Evolutionary conservation across 1,140 invertebrate genomes (phyloP).

Genomic region (Aradophagus sp.): DNA sequence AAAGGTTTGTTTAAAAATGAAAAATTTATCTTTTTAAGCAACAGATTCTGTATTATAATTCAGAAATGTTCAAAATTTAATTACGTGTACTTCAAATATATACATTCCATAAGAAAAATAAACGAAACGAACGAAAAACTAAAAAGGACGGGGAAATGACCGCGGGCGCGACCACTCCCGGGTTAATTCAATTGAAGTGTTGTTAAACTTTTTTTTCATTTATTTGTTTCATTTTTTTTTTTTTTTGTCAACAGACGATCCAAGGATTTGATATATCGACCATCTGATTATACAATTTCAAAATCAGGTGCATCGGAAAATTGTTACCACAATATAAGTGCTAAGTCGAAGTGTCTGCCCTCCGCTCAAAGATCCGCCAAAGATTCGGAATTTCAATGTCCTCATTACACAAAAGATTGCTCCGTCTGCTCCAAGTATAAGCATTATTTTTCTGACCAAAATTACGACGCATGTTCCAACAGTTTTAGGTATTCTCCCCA

Average conservation of each 20-base stretch:
- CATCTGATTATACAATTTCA: constrained; percentile 16
- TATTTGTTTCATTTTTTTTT: too few species aligned
- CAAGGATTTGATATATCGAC: constrained; percentile 8
- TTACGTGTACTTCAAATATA: too few species aligned
- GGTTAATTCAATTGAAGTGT: too few species aligned
- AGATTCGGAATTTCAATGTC: constrained; percentile 24
- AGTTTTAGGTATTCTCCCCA: constrained; percentile 1
- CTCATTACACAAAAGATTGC: constrained; percentile 60
- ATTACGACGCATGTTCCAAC: neutral
- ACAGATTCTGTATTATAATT: too few species aligned
- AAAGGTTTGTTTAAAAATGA: too few species aligned
- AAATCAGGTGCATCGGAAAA: constrained; percentile 8
- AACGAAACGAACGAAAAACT: too few species aligned
- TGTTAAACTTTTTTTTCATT: too few species aligned
- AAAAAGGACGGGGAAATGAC: too few species aligned
- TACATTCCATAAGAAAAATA: too few species aligned
- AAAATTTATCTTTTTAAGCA: too few species aligned
- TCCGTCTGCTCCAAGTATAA: constrained; percentile 68
- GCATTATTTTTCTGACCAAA: constrained; percentile 62
- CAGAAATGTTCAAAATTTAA: too few species aligned
- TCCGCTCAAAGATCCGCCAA: constrained; percentile 18
- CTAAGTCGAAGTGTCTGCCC: neutral
- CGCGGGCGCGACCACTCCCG: too few species aligned
- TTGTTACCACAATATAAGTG: constrained; percentile 44
- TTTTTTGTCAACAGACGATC: neutral